Base-by-base conservation (phyloP, 2,113 vertebrate genomes). In the Nerophis lumbriciformis region DNA sequence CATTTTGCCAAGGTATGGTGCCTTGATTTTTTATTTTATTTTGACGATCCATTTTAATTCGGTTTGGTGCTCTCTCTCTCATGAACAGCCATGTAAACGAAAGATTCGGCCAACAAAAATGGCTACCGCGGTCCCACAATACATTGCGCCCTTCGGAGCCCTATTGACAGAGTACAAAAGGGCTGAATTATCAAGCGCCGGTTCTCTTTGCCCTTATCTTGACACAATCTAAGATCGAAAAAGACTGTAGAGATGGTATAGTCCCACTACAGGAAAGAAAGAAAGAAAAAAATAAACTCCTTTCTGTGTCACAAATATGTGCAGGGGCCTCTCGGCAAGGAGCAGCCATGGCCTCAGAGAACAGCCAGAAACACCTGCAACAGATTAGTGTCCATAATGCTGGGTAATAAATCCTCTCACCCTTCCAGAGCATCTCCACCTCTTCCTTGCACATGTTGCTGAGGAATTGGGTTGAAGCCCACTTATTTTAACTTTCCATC, bases 291-390 rank as follows among this genome's bases (percentile, higher is more conserved):
- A 28, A 28, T n/a, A 54, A 36, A n/a, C 35, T 53, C 75, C 59
- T 52, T 58, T 59, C 35, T 63, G 62, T 67, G 39, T 77, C 72
- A 21, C 65, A 74, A 64, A 69, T 66, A 75, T 77, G 48, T 66
- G 82, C 39, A 7, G 15, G 75, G 83, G 85, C 88, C 90, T 89
- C 81, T 63, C 53, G 79, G 79, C 78, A 68, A 78, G 72, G 61
- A 75, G 71, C 64, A 63, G 72, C 68, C 80, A 57, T 61, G 62
- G 80, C 76, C 78, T 74, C 80, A 71, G 88, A 88, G 78, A 83
- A 76, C 82, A 82, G 87, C 84, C 88, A 87, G 85, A 83, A 91
- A 89, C 91, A 92, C 90, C 91, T 92, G 91, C 89, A 90, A 91
- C 74, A 90, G 89, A 92, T 92, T 91, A 92, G 85, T 77, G 83